Percentiles rank a stretch among this genome's conserved stretches.
Evolutionary conservation across 2,113 vertebrate species (phyloP).

Genomic region (Peucedramus taeniatus): DNA sequence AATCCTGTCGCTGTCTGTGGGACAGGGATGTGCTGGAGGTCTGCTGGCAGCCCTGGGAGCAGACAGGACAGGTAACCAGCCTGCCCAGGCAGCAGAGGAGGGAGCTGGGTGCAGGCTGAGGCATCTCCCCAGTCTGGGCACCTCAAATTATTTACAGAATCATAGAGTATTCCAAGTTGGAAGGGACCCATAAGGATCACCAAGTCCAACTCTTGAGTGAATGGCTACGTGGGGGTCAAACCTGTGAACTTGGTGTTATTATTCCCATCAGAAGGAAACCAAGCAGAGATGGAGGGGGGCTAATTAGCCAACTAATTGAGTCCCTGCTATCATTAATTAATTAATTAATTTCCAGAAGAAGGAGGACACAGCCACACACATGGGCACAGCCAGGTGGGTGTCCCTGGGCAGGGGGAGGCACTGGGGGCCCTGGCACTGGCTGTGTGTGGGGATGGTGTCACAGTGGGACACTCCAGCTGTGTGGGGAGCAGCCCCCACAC

Average conservation of each 20-base stretch:
- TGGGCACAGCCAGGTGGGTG: not conserved
- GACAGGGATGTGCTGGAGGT: not conserved
- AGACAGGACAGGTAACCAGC: not conserved
- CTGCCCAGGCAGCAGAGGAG: not conserved
- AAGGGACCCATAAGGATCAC: not conserved
- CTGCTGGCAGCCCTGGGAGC: not conserved
- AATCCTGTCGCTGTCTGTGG: fast-evolving
- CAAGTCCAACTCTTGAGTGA: not conserved
- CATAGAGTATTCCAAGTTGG: not conserved
- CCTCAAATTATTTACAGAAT: not conserved
- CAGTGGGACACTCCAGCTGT: not conserved
- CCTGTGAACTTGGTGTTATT: not conserved
- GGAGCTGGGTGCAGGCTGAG: not conserved
- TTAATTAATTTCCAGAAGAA: not conserved
- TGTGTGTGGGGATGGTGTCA: fast-evolving
- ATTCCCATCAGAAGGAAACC: not conserved
- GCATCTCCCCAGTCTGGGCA: no score
- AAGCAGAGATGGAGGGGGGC: not conserved
- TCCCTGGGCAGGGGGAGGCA: not conserved
- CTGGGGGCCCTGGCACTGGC: not conserved
- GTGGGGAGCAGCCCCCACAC: fast-evolving
- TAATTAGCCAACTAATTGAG: not conserved
- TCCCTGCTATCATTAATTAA: fast-evolving
- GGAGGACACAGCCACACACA: fast-evolving
- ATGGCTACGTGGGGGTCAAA: not conserved